Conservation (phyloP, 2,888 invertebrate genomes). For the Epinotia demarniana region DNA sequence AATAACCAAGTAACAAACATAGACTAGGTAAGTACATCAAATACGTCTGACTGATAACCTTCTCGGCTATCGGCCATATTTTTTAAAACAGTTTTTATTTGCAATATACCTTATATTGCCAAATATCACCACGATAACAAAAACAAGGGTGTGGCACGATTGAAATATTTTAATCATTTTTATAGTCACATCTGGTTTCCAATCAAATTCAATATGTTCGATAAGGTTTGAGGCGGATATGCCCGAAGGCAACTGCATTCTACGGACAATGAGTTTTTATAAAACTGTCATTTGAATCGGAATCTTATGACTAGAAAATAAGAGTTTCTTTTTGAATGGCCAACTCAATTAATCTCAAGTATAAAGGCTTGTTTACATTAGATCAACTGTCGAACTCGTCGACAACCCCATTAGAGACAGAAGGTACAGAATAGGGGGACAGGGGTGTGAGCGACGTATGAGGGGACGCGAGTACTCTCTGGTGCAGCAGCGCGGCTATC, state of each 20-base stretch:
- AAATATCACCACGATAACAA: not conserved
- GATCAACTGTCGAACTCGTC: no score
- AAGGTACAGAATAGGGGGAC: no score
- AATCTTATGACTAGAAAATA: no score
- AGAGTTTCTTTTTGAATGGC: no score
- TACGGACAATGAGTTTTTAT: no score
- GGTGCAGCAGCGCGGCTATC: no score
- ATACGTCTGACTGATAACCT: not conserved
- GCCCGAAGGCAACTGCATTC: not conserved
- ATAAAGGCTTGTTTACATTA: no score
- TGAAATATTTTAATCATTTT: not conserved
- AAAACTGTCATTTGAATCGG: no score
- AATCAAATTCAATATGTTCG: not conserved
- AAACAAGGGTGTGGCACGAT: not conserved
- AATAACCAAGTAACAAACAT: not conserved
- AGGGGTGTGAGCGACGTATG: not conserved
- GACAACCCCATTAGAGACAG: no score
- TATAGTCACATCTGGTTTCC: not conserved
- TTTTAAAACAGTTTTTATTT: not conserved
- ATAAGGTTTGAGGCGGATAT: not conserved
- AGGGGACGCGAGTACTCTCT: not conserved
- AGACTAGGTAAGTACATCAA: not conserved
- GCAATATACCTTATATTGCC: not conserved
- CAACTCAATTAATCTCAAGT: no score
- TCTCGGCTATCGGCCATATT: not conserved